phyloP scores from a whole-genome alignment of 2,113 vertebrate genomes.

The Pteronura brasiliensis region DNA sequence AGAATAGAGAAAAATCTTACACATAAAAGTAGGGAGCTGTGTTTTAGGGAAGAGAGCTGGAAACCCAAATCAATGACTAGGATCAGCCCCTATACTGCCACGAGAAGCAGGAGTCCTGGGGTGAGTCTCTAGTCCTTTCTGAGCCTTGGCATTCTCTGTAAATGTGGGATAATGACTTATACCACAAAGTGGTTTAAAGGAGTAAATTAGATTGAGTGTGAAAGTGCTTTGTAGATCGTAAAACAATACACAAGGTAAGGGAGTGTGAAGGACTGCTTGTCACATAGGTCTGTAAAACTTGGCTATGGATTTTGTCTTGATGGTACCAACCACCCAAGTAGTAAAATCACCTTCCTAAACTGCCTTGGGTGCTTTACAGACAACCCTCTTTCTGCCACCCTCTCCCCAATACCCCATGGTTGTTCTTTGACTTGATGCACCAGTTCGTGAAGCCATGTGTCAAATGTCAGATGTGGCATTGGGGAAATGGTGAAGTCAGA shows the following conservation, averaged over 20 bases:
- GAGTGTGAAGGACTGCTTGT: background rate
- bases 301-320: background rate
- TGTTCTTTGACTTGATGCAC: background rate
- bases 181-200: background rate
- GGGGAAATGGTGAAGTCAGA: background rate
- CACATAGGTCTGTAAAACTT: accelerated
- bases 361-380: background rate
- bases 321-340: background rate
- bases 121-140: background rate
- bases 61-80: background rate
- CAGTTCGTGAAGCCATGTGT: background rate
- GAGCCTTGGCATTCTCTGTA: background rate
- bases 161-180: background rate
- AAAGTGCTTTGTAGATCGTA: background rate
- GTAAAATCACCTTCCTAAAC: background rate
- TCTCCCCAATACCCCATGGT: accelerated
- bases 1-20: background rate
- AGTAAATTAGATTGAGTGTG: background rate
- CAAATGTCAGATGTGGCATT: background rate
- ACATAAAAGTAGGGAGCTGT: background rate
- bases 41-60: background rate
- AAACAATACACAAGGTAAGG: background rate
- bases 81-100: background rate
- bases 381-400: accelerated
- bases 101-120: background rate